Base-by-base conservation (phyloP, 2,888 invertebrate genomes). In the Linnaemya vulpina region DNA sequence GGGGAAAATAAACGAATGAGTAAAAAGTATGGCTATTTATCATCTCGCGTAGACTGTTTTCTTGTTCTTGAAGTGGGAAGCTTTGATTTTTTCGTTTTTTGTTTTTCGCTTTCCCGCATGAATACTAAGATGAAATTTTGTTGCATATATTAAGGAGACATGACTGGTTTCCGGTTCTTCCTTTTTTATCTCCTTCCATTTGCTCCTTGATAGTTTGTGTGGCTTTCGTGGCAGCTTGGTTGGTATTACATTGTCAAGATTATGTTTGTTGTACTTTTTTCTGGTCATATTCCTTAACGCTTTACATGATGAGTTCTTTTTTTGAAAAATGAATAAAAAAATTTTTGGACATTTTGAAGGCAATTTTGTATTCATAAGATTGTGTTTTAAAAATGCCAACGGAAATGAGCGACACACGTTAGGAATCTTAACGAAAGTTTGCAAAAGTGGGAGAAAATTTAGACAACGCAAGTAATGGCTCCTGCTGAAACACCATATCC, bases 361-460 rank as follows among this genome's bases (percentile, higher is more conserved):
- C 73, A 80, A 74, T 84, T 86, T 76, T 83, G 62, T 86, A 86
- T 86, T 84, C 87, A 86, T 78, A 86, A 83, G 87, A 85, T 81
- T 78, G 68, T 73, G 71, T 83, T 86, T 83, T 86, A 83, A 87
- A 87, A 87, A 87, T 87, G 82, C 87, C 87, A 87, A 83, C 81
- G 87, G 87, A 87, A 87, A 87, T 87, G 87, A 87, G 86, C 84
- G 87, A 87, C 87, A 87, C 87, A 87, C 87, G 82, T 85, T 85
- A 60, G 49, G 78, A 82, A 85, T 85, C 65, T 58, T 22, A 82
- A 85, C 46, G 15, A 49, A 75, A 79, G 46, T 63, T 63, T 46
- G 35, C 60, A 20, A 55, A 63, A 53, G 43, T 68, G 10, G 5
- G 46, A 46, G 10, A 43, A 62, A 60, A 80, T 62, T 49, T 46